Conservation (phyloP, 2,888 invertebrate species). For the Ectropis crepuscularia region DNA sequence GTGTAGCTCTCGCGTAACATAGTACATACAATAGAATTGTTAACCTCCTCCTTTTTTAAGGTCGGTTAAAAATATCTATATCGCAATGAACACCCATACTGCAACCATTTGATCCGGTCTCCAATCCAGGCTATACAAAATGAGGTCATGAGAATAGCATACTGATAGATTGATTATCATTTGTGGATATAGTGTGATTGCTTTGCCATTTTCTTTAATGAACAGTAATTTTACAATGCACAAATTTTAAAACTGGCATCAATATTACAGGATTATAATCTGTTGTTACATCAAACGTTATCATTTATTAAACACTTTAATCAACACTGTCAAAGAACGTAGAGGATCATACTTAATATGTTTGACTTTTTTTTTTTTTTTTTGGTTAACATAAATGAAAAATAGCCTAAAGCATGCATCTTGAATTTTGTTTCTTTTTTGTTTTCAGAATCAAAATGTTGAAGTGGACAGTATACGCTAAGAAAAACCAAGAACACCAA, state of each 20-base stretch:
- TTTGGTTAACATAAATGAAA: neutral
- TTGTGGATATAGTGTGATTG: constrained; percentile 39
- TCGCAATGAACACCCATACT: neutral
- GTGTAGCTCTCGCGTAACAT: no score
- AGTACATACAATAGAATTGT: no score
- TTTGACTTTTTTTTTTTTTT: neutral
- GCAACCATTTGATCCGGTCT: neutral
- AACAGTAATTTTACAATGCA: constrained; percentile 11
- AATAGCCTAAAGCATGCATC: neutral
- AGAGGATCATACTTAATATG: neutral
- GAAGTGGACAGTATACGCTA: constrained; percentile 86
- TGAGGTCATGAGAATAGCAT: constrained; percentile 34
- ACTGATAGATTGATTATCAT: constrained; percentile 34
- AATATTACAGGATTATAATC: neutral
- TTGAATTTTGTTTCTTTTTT: constrained; percentile 27
- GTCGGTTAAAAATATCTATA: neutral
- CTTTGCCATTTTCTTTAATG: constrained; percentile 19
- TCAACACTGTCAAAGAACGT: no score
- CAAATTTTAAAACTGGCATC: neutral
- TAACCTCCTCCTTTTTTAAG: no score
- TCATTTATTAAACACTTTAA: no score
- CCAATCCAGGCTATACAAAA: constrained; percentile 6
- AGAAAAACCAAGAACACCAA: constrained; percentile 72
- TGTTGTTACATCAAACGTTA: neutral
- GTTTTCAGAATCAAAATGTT: constrained; percentile 82